Evolutionary conservation across 2,888 invertebrate species (phyloP).

Genomic region (Epirrita christyi): DNA sequence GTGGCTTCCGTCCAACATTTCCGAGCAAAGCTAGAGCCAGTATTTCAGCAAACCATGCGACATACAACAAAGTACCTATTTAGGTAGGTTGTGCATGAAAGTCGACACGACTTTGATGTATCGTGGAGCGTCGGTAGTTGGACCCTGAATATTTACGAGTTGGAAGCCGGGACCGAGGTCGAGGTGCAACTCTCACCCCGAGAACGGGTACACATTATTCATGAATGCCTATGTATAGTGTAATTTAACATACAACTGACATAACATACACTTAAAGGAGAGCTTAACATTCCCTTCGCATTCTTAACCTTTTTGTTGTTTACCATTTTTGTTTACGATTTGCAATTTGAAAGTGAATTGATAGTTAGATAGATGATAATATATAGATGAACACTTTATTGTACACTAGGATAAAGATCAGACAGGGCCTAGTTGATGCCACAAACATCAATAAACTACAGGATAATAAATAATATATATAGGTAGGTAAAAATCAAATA

Average conservation of each 20-base stretch:
- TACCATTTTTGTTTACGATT: conserved; percentile 24
- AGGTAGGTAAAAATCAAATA: too few relatives aligned
- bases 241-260: conserved; percentile 53
- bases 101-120: conserved; percentile 72
- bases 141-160: conserved; percentile 77
- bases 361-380: too few relatives aligned
- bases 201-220: conserved; percentile 66
- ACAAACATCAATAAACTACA: too few relatives aligned
- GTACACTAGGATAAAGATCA: too few relatives aligned
- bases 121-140: conserved; percentile 62
- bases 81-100: conserved; percentile 54
- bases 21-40: conserved; percentile 35
- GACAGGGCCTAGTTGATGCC: too few relatives aligned
- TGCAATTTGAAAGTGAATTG: conserved; percentile 15
- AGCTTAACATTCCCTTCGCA: conserved; percentile 19
- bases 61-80: conserved; percentile 49
- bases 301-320: conserved; percentile 26
- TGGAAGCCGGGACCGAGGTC: conserved; percentile 48
- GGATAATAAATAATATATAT: too few relatives aligned
- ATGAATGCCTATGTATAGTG: conserved; percentile 45
- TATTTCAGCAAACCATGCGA: conserved; percentile 49
- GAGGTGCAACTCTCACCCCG: conserved; percentile 44
- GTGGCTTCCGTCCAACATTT: conserved; percentile 26
- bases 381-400: too few relatives aligned
- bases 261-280: conserved; percentile 44